Conservation (phyloP, 2,797 vertebrate species). For the Lepidocolaptes lacrymiger region DNA sequence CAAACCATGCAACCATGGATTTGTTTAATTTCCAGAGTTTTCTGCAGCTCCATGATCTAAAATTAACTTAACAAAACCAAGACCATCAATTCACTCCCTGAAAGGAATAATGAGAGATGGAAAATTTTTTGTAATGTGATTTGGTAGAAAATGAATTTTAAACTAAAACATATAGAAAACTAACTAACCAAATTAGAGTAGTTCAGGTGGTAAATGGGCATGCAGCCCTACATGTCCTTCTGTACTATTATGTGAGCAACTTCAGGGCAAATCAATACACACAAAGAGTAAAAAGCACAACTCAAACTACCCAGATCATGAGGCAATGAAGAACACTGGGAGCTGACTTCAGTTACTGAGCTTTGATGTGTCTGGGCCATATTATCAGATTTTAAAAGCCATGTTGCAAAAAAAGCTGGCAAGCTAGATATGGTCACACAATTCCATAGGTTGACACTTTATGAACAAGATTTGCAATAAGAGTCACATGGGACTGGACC, state of each 20-base stretch:
- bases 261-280: neutral
- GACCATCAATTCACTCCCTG: neutral
- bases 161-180: neutral
- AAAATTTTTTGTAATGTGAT: neutral
- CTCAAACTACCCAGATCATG: rapidly evolving
- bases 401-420: neutral
- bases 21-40: neutral
- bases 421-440: neutral
- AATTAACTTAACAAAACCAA: neutral
- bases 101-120: neutral
- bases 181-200: neutral
- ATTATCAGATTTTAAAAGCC: neutral
- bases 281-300: neutral
- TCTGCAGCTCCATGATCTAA: neutral
- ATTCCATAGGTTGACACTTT: rapidly evolving
- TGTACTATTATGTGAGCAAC: neutral
- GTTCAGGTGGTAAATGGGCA: neutral
- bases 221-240: neutral
- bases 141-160: neutral
- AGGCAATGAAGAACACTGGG: neutral
- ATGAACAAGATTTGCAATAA: neutral
- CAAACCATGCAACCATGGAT: neutral
- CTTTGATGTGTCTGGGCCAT: neutral
- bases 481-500: neutral
- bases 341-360: neutral